phyloP scores from a whole-genome alignment of 2,888 invertebrate genomes.

The Dendrolimus houi region DNA sequence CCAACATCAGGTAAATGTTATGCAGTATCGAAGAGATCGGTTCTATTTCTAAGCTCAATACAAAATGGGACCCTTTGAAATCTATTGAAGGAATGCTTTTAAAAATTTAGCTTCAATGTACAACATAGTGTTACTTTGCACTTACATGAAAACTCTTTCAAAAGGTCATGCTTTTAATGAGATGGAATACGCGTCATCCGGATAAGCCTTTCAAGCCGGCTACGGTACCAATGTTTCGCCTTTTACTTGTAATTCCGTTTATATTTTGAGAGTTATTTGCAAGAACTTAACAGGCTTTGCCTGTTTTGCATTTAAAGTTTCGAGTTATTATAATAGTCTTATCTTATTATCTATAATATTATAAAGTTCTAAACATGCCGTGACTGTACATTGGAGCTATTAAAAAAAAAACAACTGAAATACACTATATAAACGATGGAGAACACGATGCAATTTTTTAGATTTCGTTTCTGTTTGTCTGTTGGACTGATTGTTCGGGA shows the following conservation, averaged over 20 bases:
- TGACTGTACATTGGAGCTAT: too few species aligned
- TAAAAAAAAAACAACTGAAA: too few species aligned
- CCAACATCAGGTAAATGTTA: neutral
- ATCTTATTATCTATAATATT: too few species aligned
- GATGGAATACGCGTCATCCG: constrained; percentile 32
- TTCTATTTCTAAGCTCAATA: neutral
- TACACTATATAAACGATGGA: too few species aligned
- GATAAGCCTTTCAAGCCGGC: constrained; percentile 29
- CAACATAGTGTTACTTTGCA: constrained; percentile 17
- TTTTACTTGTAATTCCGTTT: constrained; percentile 7
- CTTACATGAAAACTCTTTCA: constrained; percentile 38
- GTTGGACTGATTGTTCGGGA: too few species aligned
- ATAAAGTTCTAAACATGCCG: too few species aligned
- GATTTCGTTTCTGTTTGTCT: too few species aligned
- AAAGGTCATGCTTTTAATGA: constrained; percentile 41
- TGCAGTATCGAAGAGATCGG: neutral
- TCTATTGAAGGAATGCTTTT: constrained; percentile 14
- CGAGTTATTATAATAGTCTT: neutral
- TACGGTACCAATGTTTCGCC: constrained; percentile 17
- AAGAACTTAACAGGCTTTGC: neutral
- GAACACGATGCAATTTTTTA: too few species aligned
- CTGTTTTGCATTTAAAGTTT: neutral
- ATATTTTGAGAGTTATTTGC: neutral
- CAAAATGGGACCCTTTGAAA: constrained; percentile 13
- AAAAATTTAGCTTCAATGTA: constrained; percentile 17